Evolutionary conservation across 2,797 vertebrate genomes (phyloP).

Genomic region (Tenualosa thibaudeaui): DNA sequence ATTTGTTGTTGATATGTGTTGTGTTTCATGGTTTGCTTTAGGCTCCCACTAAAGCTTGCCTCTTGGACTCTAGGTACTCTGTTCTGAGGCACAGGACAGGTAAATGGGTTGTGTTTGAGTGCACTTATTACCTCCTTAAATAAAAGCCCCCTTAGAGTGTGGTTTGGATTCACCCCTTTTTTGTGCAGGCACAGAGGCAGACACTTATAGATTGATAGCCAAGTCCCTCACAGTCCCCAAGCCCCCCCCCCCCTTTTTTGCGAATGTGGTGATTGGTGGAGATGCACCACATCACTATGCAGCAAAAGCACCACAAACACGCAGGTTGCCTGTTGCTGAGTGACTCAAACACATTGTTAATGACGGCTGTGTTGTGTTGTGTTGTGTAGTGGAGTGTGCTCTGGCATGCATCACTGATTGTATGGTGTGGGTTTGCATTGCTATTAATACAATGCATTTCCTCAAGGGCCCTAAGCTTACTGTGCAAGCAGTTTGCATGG

Average conservation of each 20-base stretch:
- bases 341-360: neutral
- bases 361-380: too few species aligned
- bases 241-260: neutral
- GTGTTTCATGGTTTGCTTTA: conserved; percentile 51
- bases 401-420: neutral
- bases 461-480: neutral
- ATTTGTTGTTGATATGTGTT: conserved; percentile 46
- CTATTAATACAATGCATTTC: neutral
- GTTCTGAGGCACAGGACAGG: conserved; percentile 71
- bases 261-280: neutral
- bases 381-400: neutral
- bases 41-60: conserved; percentile 66
- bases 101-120: conserved; percentile 69
- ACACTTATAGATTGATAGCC: neutral
- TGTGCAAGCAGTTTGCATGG: neutral
- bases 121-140: conserved; percentile 33
- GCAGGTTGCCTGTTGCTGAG: neutral
- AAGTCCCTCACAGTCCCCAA: neutral
- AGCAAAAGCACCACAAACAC: neutral
- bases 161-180: neutral
- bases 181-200: neutral
- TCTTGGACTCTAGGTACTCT: conserved; percentile 68
- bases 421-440: conserved; percentile 1
- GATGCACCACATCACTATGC: neutral
- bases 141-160: neutral